A percentile compares a stretch with the other conserved stretches of the same genome.
These are phyloP conservation scores for Tokudaia tokunoshimensis DNA, from an alignment of 2,797 vertebrate genomes.

Conservation along the genomic window DNA sequence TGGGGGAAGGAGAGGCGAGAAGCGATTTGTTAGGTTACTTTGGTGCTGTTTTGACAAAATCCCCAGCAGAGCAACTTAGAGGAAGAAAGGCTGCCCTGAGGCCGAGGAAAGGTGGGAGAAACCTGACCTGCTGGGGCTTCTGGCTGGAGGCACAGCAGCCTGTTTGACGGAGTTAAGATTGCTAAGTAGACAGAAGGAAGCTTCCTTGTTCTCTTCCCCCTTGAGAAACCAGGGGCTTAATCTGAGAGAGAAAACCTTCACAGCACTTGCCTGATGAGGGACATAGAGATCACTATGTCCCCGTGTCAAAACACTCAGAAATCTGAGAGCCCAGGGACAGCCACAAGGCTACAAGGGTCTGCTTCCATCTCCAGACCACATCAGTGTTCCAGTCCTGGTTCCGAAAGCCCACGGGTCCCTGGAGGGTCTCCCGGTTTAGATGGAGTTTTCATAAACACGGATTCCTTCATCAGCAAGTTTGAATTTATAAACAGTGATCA, in stretches of 20 bases:
- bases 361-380: not conserved
- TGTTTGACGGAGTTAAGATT: not conserved
- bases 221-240: not conserved
- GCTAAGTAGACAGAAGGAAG: not conserved
- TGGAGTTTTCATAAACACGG: slow-evolving; percentile 18
- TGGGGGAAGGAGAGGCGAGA: not conserved
- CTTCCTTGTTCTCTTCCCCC: no score
- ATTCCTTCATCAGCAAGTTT: slow-evolving; percentile 57
- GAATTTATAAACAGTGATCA: slow-evolving; percentile 62
- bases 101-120: not conserved
- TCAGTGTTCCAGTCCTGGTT: not conserved
- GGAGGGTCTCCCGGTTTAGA: not conserved
- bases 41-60: not conserved
- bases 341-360: not conserved
- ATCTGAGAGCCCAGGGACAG: not conserved
- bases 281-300: not conserved
- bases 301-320: not conserved
- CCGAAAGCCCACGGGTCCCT: not conserved
- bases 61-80: not conserved
- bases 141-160: not conserved
- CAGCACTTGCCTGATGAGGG: accelerated
- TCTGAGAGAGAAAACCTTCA: not conserved
- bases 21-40: not conserved
- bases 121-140: not conserved
- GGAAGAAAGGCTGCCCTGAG: not conserved